Base-by-base conservation (phyloP, 2,888 invertebrate genomes). In the Mythimna albipuncta region DNA sequence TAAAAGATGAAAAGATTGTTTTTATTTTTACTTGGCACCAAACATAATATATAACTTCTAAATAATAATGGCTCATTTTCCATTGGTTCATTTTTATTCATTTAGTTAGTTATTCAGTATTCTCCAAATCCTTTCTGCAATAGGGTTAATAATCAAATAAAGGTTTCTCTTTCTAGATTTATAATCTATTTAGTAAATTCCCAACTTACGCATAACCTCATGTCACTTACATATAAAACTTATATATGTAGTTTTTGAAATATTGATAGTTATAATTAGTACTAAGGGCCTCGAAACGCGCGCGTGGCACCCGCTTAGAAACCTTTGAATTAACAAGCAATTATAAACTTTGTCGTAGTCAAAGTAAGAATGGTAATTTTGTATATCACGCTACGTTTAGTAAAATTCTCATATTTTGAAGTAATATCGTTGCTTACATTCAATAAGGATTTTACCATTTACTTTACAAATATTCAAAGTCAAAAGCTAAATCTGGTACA, bases 301-400 rank as follows among this genome's bases (percentile, higher is more conserved):
- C 10, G 2, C 13, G 21, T 63, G 19, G 50, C 50, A 41, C 58
- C 41, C 47, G 50, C 58, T 44, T 55, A 38, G 50, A 64, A 58
- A 67, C 54, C 55, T 73, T 79, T 79, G 11, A 64, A 68, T 55
- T 62, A 77, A 62, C 44, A 21, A 65, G 21, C 16, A 57, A 66
- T 61, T 32, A 69, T 69, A 77, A 77, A 55, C n/a, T 54, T 72
- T 16, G 3, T 2, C 44, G 2, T 16, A 26, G 2, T 52, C 16
- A 35, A 59, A 59, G 52, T 52, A 59, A 66, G 16, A 54, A 44
- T 44, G n/a, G n/a, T 61, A 44, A 75, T 54, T 59, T 47, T 44
- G 44, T 59, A 16, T 47, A 19, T 41, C 32, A 64, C 6, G 32
- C 6, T 11, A 66, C 26, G 16, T 47, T 3, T 21, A 38, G 10